These are phyloP conservation scores for Limnephilus lunatus DNA, from an alignment of 2,888 invertebrate genomes.

Conservation along the genomic window DNA sequence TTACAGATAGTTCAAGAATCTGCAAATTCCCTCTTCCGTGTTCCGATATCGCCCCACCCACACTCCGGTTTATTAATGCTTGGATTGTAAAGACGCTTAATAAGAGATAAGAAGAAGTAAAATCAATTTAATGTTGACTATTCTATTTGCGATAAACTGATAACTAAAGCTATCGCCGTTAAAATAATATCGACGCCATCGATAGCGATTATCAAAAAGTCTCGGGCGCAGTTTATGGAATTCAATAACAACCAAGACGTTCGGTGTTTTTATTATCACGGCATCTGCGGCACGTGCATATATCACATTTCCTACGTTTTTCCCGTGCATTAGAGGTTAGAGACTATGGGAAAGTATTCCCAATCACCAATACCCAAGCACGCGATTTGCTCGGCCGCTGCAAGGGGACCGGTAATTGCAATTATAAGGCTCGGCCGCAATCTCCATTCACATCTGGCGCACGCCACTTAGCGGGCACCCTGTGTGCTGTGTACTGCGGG, in stretches of 20 bases:
- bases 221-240: constrained; percentile 35
- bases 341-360: constrained; percentile 46
- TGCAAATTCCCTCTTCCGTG: not conserved
- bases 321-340: constrained; percentile 17
- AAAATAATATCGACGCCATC: constrained; percentile 16
- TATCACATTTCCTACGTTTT: constrained; percentile 45
- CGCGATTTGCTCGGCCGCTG: constrained; percentile 22
- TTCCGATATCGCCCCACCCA: not conserved
- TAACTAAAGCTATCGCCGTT: not conserved
- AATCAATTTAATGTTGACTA: not conserved
- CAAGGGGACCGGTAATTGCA: constrained; percentile 55
- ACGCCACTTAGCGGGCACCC: constrained; percentile 53
- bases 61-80: not conserved
- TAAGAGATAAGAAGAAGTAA: not conserved
- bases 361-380: constrained; percentile 40
- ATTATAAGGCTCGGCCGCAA: constrained; percentile 50
- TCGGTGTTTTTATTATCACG: constrained; percentile 40
- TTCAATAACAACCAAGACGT: constrained; percentile 42
- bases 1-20: not conserved
- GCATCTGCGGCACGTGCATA: constrained; percentile 45
- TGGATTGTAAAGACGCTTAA: not conserved
- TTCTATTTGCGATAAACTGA: not conserved
- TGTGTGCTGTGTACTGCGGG: not conserved
- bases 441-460: constrained; percentile 55
- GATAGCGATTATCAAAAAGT: constrained; percentile 25